phyloP scores from a whole-genome alignment of 2,797 vertebrate genomes.

The Sebastes vulpes region DNA sequence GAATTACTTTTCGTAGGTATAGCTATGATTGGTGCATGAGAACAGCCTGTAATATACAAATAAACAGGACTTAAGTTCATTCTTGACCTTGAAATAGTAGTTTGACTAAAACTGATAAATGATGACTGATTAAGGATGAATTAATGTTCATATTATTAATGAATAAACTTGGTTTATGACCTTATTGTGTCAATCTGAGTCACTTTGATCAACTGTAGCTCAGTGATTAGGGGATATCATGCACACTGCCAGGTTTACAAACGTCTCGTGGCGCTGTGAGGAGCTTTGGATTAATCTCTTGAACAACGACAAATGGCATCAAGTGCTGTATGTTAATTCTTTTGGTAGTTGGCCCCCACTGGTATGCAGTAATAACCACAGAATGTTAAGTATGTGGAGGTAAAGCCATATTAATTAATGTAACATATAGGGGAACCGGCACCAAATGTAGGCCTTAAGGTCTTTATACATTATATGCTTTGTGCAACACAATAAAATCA shows the following conservation, averaged over 20 bases:
- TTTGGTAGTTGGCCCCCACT: neutral
- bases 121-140: neutral
- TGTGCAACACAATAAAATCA: neutral
- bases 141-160: slow-evolving; percentile 5
- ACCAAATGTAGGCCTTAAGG: neutral
- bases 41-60: too few species aligned
- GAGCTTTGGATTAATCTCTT: slow-evolving; percentile 58
- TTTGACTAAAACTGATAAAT: neutral
- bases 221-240: slow-evolving; percentile 26
- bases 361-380: slow-evolving; percentile 10
- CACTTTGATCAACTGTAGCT: slow-evolving; percentile 8
- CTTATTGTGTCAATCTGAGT: slow-evolving; percentile 12
- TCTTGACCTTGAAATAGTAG: neutral
- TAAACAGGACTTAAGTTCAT: neutral
- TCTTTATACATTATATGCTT: neutral
- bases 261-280: slow-evolving; percentile 34
- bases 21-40: too few species aligned
- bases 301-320: slow-evolving; percentile 54
- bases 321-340: slow-evolving; percentile 38
- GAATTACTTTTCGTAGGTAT: too few species aligned
- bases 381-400: slow-evolving; percentile 16
- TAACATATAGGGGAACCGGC: neutral
- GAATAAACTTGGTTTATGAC: neutral
- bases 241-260: slow-evolving; percentile 38
- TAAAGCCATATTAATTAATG: neutral